A percentile compares a stretch with the other conserved stretches of the same genome.
Conservation (phyloP, 2,797 vertebrate species). For the Peromyscus aztecus region DNA sequence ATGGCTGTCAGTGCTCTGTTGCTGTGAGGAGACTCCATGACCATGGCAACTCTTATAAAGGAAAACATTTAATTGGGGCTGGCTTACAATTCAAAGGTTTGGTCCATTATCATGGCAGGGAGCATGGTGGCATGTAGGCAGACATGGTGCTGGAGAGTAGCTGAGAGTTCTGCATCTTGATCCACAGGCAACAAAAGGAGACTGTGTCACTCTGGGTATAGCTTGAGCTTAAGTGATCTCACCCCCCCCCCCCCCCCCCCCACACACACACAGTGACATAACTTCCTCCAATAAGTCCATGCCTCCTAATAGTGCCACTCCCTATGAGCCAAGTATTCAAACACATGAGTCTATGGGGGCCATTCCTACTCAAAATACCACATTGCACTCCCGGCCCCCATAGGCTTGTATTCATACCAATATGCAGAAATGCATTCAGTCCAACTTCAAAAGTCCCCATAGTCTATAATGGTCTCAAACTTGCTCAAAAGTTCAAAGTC, state of each 20-base stretch:
- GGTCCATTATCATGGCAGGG: neutral
- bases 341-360: too few species aligned
- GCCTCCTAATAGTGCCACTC: neutral
- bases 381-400: neutral
- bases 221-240: neutral
- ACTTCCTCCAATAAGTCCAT: neutral
- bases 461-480: neutral
- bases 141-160: neutral
- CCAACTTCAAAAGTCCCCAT: neutral
- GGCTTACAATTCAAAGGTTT: neutral
- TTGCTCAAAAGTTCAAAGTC: neutral
- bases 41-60: neutral
- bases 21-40: neutral
- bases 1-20: neutral
- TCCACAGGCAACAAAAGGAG: neutral
- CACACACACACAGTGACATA: too few species aligned
- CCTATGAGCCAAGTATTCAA: neutral
- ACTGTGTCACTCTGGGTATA: neutral
- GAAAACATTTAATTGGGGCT: neutral
- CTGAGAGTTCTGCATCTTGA: neutral
- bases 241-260: too few species aligned
- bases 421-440: neutral
- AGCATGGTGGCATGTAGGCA: neutral
- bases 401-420: neutral
- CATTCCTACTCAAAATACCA: neutral